Base-by-base conservation (phyloP, 1,140 invertebrate species). In the Aphelinus certus region DNA sequence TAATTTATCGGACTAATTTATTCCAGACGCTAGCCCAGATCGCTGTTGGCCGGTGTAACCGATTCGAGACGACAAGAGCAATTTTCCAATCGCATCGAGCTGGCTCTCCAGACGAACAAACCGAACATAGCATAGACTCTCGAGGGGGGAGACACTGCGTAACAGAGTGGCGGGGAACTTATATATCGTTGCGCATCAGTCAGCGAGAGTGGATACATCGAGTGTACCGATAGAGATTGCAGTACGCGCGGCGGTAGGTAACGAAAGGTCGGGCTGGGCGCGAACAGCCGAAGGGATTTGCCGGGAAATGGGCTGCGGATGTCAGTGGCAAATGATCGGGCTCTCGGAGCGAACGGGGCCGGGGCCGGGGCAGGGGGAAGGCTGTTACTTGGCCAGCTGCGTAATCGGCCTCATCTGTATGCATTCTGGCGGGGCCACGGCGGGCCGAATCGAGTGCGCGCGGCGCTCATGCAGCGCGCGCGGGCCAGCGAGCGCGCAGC, bases 321-420 rank as follows among this genome's bases (percentile, higher is more conserved):
- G 75, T 78, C 75, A 71, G 71, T 79, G 78, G 72, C 77, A 79
- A 81, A 79, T 81, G 76, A 81, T 80, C 69, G 71, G 26, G 26
- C 26, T 26, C 26, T 26, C 26, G 26, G 26, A 26, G 26, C 26
- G 26, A 26, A 26, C 26, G 26, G 26, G 26, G 26, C 26, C 26
- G 26, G 26, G 26, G 26, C 0, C 26, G 26, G 26, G 26, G 26
- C 26, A 0, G 26, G 26, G 26, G 26, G 26, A 26, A 74, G 49
- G 45, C 47, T n/a, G 60, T 45, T 60, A 56, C 58, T 57, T 42
- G 48, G 58, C 47, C 60, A 26, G 26, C 26, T 26, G 26, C 47
- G 70, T 82, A 81, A 82, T 82, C 79, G 76, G 6, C 42, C 75
- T 77, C 77, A 79, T 81, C 77, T 77, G 77, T 79, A 82, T 79